Evolutionary conservation across 2,797 vertebrate species (phyloP), one percentile per base, ranked within the genome.

Genomic region (Sternotherus odoratus): DNA sequence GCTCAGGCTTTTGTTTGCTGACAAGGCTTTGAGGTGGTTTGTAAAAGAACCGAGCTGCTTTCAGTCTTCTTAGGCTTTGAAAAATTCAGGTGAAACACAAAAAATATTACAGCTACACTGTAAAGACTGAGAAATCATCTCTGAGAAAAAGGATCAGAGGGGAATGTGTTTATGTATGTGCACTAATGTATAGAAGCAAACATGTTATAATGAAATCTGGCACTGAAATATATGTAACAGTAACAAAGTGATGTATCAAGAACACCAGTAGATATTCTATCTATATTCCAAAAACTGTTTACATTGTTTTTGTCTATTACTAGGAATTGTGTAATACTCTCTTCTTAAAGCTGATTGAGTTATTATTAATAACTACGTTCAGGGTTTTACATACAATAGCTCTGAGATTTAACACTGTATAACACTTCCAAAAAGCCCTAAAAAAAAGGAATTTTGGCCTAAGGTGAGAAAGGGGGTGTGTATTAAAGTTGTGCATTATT

Each of bases 51-150:
- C 17, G 28, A 77, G 28, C 69, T 77, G 28, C 15, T 39, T 53
- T 1, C 43, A 46, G 79, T 75, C 43, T 51, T 75, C 66, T 92
- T n/a, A 82, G 26, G 75, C 56, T 84, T 3, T n/a, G 79, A 66
- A 77, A 26, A 21, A 50, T n/a, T 13, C 60, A 91, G 54, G 39
- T 80, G 57, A 84, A 82, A 60, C 57, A 80, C 36, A 90, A 3
- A 39, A 28, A 66, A 33, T 57, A 43, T 66, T 82, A 79, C 39
- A 85, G 94, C 83, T 39, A 84, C 90, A 93, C 46, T 36, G 77
- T 48, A 92, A n/a, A 57, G 82, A 53, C 53, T 82, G 83, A 92
- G 85, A 82, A 95, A 91, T 72, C 88, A 84, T 82, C 56, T 88
- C 36, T 80, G 75, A 30, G 56, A 91, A 88, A 63, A 56, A n/a